Base-by-base conservation (phyloP, 2,113 vertebrate species). In the Dromiciops gliroides region DNA sequence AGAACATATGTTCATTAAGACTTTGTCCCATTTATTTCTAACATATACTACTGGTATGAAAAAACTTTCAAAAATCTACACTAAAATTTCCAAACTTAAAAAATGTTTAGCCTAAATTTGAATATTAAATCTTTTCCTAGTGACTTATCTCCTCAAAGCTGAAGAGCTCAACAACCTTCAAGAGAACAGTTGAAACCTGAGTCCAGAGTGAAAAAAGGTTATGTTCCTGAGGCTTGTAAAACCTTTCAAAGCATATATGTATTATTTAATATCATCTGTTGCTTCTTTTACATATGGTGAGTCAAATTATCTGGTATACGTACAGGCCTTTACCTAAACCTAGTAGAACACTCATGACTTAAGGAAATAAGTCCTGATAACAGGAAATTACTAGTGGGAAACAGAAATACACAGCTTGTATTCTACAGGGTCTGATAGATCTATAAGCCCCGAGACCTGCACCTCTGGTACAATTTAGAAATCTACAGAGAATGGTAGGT, bases 221-320 rank as follows among this genome's bases (percentile, higher is more conserved):
- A 92, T 51, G 56, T 24, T 94, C 31, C 51, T 0, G 23, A 95
- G 94, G 47, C 93, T 91, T 0, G 4, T 96, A 96, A 97, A 96
- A 37, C 10, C 52, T 92, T 95, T 97, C 93, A 92, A 50, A 95
- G 93, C 88, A 94, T 44, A 95, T 60, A 53, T 94, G 92, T 92
- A 92, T 94, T 94, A 93, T n/a, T n/a, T n/a, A 94, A 28, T 28
- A 92, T 0, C 95, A 95, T 75, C 91, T 89, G 91, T 51, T 94
- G 48, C 52, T 94, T 90, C 94, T 93, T 96, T 94, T 95, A 90
- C 89, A 91, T 91, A 95, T 67, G 25, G 44, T 52, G 44, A 95
- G 47, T 25, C 31, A n/a, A 91, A 28, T 94, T 50, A 92, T 50
- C 92, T 91, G 89, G 25, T 37, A 25, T 91, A 95, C 26, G 1